Evolutionary conservation across 2,113 vertebrate species (phyloP), one percentile per base, ranked within the genome.

Genomic region (Apodemus sylvaticus): DNA sequence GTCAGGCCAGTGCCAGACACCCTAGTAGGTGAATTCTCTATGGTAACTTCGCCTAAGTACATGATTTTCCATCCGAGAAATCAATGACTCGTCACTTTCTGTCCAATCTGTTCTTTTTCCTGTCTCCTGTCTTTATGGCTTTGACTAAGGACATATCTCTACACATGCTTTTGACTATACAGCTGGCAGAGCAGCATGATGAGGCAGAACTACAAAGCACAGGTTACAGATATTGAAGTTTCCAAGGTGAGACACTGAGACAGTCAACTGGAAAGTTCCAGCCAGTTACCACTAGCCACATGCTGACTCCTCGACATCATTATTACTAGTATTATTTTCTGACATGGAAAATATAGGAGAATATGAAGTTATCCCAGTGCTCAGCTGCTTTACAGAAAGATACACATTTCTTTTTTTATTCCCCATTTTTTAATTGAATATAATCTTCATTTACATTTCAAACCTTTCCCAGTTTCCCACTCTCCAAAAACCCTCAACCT

Each of bases 11-110:
- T 3, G 20, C 39, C 74, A 90, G 79, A 39, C 11, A 62, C 53
- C 16, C 12, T 39, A 86, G 29, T 29, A 5, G 81, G 45, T 89
- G 82, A 86, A 94, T 97, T 97, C 66, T 96, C 82, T 89, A 36
- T 91, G n/a, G 71, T 82, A 96, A 92, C 55, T 66, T 81, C 51
- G 74, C 9, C n/a, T 89, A 77, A 73, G 34, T 74, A 17, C 42
- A 55, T 77, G 82, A 55, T 82, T 93, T 95, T 71, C 60, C 73
- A 92, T 55, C 92, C 7, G 1, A 34, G 17, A 42, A 93, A 88
- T 45, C 79, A 96, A 93, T 73, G 64, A 2, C 8, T 64, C 51
- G 8, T 73, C 26, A 62, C 70, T 96, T 96, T 89, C 68, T 86
- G 45, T 60, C 29, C 82, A 71, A 82, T 78, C 48, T 94, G 60